Percentiles rank a stretch among this genome's conserved stretches.
phyloP scores from a whole-genome alignment of 1,140 invertebrate genomes.

The Zaprionus davidi region DNA sequence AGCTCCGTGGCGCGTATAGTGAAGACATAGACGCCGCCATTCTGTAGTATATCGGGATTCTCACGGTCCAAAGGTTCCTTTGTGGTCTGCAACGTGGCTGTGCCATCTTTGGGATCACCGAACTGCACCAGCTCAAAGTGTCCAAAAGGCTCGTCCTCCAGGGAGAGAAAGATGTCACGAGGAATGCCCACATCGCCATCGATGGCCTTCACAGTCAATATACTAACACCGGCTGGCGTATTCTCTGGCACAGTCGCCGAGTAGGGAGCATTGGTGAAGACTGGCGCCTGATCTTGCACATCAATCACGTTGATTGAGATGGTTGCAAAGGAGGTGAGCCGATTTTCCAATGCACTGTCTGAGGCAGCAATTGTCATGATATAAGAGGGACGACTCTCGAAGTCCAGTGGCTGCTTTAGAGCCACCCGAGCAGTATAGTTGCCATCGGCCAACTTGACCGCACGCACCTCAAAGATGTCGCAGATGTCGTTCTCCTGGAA shows the following conservation, averaged over 20 bases:
- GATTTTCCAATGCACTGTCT: slow-evolving; percentile 87
- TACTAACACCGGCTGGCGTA: slow-evolving; percentile 86
- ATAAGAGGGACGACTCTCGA: slow-evolving; percentile 90
- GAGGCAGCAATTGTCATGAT: slow-evolving; percentile 87
- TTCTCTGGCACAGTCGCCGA: slow-evolving; percentile 91
- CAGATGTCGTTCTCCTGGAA: slow-evolving; percentile 87
- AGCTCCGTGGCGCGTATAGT: slow-evolving; percentile 90
- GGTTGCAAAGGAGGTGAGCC: slow-evolving; percentile 88
- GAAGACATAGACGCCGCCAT: slow-evolving; percentile 92
- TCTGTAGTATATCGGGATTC: slow-evolving; percentile 89
- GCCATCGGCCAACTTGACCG: slow-evolving; percentile 88
- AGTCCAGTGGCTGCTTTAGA: slow-evolving; percentile 88
- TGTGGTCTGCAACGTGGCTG: slow-evolving; percentile 87
- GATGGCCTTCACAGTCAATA: slow-evolving; percentile 89
- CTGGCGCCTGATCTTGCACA: slow-evolving; percentile 92
- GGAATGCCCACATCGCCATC: slow-evolving; percentile 92
- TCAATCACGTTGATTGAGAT: slow-evolving; percentile 90
- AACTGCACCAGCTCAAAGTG: slow-evolving; percentile 88
- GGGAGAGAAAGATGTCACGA: slow-evolving; percentile 87
- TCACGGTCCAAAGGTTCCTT: slow-evolving; percentile 89
- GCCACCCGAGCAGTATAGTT: slow-evolving; percentile 89
- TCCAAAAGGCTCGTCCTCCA: slow-evolving; percentile 88
- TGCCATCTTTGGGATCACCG: slow-evolving; percentile 85
- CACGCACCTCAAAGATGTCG: slow-evolving; percentile 87
- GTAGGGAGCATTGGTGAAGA: slow-evolving; percentile 91